Evolutionary conservation across 1,140 invertebrate species (phyloP).

Genomic region (Whitmania pigra): DNA sequence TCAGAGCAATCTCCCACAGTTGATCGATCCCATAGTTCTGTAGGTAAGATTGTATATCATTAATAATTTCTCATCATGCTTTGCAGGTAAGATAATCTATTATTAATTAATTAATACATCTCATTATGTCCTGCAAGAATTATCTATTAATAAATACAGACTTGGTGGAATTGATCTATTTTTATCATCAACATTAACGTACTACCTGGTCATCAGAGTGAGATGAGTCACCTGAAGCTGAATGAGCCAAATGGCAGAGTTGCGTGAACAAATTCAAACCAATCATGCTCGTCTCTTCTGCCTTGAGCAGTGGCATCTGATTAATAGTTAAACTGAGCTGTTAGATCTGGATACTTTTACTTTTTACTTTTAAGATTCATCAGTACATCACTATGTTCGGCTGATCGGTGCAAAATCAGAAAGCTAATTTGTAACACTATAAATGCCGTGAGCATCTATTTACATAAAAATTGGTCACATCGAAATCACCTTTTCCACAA

Average conservation of each 20-base stretch:
- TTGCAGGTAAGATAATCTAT: no score
- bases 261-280: constrained; percentile 79
- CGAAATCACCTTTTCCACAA: constrained; percentile 56
- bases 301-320: constrained; percentile 64
- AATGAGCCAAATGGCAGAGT: constrained; percentile 64
- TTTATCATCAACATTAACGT: no score
- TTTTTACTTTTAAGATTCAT: no score
- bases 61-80: no score
- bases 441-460: neutral
- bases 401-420: neutral
- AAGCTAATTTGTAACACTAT: neutral
- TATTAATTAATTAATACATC: no score
- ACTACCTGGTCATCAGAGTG: no score
- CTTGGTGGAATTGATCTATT: no score
- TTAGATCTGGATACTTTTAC: neutral
- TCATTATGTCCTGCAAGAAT: no score
- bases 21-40: constrained; percentile 69
- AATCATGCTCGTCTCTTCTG: constrained; percentile 78
- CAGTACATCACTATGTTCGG: neutral
- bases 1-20: constrained; percentile 77
- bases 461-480: neutral
- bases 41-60: no score
- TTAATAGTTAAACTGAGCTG: neutral
- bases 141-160: no score
- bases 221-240: no score